phyloP scores from a whole-genome alignment of 2,888 invertebrate species.

The Morpho achilles region DNA sequence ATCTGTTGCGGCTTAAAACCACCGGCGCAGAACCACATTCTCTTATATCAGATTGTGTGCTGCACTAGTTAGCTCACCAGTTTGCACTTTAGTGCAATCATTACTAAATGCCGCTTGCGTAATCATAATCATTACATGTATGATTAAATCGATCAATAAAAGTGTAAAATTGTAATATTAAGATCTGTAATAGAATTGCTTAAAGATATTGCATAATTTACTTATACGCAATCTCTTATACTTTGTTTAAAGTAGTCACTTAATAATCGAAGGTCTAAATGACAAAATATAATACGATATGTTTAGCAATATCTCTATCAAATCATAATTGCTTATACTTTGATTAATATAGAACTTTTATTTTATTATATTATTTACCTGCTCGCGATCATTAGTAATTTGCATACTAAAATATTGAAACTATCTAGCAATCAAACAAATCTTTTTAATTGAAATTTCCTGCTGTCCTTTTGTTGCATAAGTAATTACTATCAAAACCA shows the following conservation, averaged over 20 bases:
- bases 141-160: constrained; percentile 5
- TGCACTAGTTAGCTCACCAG: constrained; percentile 52
- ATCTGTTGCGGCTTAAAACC: constrained; percentile 19
- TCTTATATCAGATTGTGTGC: constrained; percentile 54
- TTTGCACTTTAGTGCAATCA: neutral
- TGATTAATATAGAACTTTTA: too few species aligned
- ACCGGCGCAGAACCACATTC: constrained; percentile 27
- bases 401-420: too few species aligned
- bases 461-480: too few species aligned
- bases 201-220: constrained; percentile 3
- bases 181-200: neutral
- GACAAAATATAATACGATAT: neutral
- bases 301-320: neutral
- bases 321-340: too few species aligned
- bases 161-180: neutral
- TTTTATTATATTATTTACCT: too few species aligned
- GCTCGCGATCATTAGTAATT: too few species aligned
- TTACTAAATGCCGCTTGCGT: constrained; percentile 15
- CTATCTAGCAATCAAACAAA: too few species aligned
- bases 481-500: too few species aligned
- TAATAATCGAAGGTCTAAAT: too few species aligned
- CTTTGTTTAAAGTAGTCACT: too few species aligned
- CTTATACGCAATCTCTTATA: neutral
- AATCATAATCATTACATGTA: constrained; percentile 4
- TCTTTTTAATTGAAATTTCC: too few species aligned